Percentiles rank a stretch among this genome's conserved stretches.
phyloP scores from a whole-genome alignment of 2,888 invertebrate species.

The Hydrotaea diabolus region DNA sequence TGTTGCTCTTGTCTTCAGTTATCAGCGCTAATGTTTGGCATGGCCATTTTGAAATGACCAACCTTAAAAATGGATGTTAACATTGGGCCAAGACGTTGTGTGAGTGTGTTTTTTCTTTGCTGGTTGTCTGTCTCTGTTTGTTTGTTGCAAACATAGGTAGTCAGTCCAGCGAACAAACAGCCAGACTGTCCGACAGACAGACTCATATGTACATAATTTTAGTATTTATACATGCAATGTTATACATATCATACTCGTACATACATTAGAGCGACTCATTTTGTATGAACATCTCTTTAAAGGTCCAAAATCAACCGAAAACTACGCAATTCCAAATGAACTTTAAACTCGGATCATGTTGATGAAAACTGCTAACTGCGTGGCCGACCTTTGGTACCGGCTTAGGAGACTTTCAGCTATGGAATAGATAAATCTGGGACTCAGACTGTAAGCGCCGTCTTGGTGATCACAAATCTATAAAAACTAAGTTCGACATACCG shows the following conservation, averaged over 20 bases:
- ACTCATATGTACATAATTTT: not conserved
- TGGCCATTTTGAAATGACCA: constrained; percentile 47
- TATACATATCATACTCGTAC: constrained; percentile 14
- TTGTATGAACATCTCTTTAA: too few relatives aligned
- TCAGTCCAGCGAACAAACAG: constrained; percentile 1
- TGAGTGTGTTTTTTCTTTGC: constrained; percentile 21
- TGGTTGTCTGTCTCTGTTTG: not conserved
- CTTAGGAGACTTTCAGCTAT: too few relatives aligned
- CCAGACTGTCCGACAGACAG: constrained; percentile 54
- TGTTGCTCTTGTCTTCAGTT: not conserved
- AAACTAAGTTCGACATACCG: too few relatives aligned
- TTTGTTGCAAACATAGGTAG: not conserved
- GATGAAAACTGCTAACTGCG: too few relatives aligned
- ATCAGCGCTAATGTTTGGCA: constrained; percentile 19
- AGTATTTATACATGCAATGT: not conserved
- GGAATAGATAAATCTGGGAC: too few relatives aligned
- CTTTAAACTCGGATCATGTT: too few relatives aligned
- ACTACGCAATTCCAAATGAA: too few relatives aligned
- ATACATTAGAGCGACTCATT: too few relatives aligned
- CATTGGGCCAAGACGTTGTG: constrained; percentile 24
- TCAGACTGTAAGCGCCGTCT: too few relatives aligned
- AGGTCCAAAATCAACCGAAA: too few relatives aligned
- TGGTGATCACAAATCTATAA: too few relatives aligned
- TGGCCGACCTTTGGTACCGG: too few relatives aligned
- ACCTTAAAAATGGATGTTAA: constrained; percentile 54